Evolutionary conservation across 2,797 vertebrate species (phyloP), one percentile per base, ranked within the genome.

Genomic region (Scomberomorus guttatus): DNA sequence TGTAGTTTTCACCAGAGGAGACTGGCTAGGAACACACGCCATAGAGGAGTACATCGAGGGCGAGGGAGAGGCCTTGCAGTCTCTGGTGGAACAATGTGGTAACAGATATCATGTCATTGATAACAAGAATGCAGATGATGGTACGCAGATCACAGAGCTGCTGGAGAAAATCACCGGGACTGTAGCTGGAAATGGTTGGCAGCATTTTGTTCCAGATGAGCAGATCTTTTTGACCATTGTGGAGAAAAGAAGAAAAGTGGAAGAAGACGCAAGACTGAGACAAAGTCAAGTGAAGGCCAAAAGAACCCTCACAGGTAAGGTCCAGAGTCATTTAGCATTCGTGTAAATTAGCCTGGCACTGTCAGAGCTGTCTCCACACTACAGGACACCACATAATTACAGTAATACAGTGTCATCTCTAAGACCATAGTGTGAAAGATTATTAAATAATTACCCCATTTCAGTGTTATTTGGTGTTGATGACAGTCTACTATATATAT

Each of bases 61-160:
- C 0, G 89, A 92, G 2, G 87, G 85, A 10, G 68, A 81, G 52
- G 80, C 83, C 61, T n/a, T 92, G 20, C 74, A 66, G 65, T 73
- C 69, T 5, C 32, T 92, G 0, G 67, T 88, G 14, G 81, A 90
- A 6, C 61, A 12, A 11, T 93, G 86, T 68, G 87, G 75, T 14
- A 83, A 92, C 77, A 90, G 85, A 64, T 92, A 89, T 59, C 84
- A 92, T 4, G 86, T 91, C 72, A 10, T 89, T 2, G 79, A 88
- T 27, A 92, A 90, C 74, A 88, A 79, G 42, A 84, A 89, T 22
- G 24, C 9, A 60, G 64, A 77, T 5, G 80, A 84, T 50, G 58
- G 66, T 1, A 20, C 67, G 65, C 83, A 91, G 46, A 39, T 89
- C 57, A 67, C 48, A 12, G 74, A 90, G 69, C 63, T 91, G 57